These are phyloP conservation scores for Lamellibrachia luymesi DNA, from an alignment of 1,140 invertebrate species.

Conservation along the genomic window DNA sequence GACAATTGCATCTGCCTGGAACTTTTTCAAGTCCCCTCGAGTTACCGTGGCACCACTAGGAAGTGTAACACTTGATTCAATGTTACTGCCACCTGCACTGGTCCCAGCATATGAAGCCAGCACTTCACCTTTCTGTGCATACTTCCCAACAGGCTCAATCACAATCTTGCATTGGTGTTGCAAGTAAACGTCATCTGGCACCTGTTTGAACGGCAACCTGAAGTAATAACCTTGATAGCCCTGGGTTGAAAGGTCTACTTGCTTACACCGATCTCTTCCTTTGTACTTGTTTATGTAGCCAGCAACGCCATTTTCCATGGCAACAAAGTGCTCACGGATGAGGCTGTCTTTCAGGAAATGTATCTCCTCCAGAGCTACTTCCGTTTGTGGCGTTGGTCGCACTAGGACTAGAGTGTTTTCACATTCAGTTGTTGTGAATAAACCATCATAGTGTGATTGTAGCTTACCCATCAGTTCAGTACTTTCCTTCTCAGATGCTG, in stretches of 20 bases:
- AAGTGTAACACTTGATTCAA: background rate
- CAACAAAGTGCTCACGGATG: background rate
- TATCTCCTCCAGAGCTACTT: background rate
- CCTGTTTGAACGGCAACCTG: background rate
- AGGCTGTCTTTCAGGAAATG: background rate
- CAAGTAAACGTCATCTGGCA: background rate
- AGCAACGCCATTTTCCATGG: background rate
- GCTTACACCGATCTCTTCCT: background rate
- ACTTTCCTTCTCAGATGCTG: background rate
- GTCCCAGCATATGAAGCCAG: too few relatives aligned
- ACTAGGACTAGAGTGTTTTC: background rate
- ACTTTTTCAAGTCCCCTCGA: too few relatives aligned
- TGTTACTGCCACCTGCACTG: background rate
- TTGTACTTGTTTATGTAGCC: background rate
- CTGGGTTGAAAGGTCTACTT: background rate
- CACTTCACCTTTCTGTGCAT: background rate
- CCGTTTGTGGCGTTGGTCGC: background rate
- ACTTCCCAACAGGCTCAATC: background rate
- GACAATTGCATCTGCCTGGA: slow-evolving; percentile 81
- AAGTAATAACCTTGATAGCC: background rate
- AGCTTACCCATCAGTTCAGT: background rate
- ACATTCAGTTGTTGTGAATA: background rate
- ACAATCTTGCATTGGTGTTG: background rate
- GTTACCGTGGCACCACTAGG: background rate
- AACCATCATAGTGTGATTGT: background rate